Percentiles rank a stretch among this genome's conserved stretches.
Evolutionary conservation across 2,888 invertebrate species (phyloP).

Genomic region (Athripsodes cinereus): DNA sequence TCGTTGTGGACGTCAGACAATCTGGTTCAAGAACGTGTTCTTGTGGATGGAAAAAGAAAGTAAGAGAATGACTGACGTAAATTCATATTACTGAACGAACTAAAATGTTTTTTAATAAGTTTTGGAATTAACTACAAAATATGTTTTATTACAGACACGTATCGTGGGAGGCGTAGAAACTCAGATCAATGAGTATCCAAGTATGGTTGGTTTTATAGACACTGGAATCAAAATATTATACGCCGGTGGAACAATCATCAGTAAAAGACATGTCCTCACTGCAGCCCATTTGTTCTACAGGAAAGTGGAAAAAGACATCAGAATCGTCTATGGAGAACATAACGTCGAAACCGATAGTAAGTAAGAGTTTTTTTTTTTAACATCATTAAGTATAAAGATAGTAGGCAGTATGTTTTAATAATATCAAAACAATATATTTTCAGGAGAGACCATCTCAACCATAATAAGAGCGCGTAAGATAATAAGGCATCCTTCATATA

Average conservation of each 20-base stretch:
- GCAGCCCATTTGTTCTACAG: slow-evolving; percentile 52
- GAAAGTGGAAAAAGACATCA: slow-evolving; percentile 28
- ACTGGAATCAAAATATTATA: slow-evolving; percentile 34
- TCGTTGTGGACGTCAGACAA: too few relatives aligned
- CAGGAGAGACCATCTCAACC: too few relatives aligned
- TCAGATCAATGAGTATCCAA: slow-evolving; percentile 38
- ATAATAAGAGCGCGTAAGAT: too few relatives aligned
- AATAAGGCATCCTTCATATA: too few relatives aligned
- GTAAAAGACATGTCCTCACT: slow-evolving; percentile 40
- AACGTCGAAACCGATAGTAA: slow-evolving; percentile 28
- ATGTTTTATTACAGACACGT: slow-evolving; percentile 33
- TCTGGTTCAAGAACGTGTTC: slow-evolving; percentile 36
- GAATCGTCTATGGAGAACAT: slow-evolving; percentile 51
- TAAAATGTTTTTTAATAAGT: too few relatives aligned
- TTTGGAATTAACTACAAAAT: too few relatives aligned
- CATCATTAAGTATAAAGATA: too few relatives aligned
- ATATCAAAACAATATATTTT: too few relatives aligned
- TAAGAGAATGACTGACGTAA: too few relatives aligned
- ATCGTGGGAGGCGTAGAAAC: slow-evolving; percentile 43
- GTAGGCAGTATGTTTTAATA: too few relatives aligned
- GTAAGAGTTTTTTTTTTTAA: too few relatives aligned
- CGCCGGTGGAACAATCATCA: slow-evolving; percentile 52
- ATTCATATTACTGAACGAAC: too few relatives aligned
- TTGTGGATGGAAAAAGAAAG: slow-evolving; percentile 53
- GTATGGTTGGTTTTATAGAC: slow-evolving; percentile 37